These are phyloP conservation scores for cat (Felis catus) DNA, from an alignment of 2,113 vertebrate genomes.

Conservation along the genomic window F.catus_Fca126_mat1.0 CM031412.1:5018501-5019000, in stretches of 20 bases:
- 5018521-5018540: slow-evolving; percentile 17
- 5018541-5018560: not conserved
- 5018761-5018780: not conserved
- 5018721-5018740: not conserved
- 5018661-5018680: not conserved
- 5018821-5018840: not conserved
- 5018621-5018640: not conserved
- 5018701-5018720: too few species aligned
- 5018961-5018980: not conserved
- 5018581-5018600: not conserved
- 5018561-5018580: slow-evolving; percentile 26
- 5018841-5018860: not conserved
- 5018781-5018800: not conserved
- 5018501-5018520: slow-evolving; percentile 1
- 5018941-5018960: not conserved
- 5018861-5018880: not conserved
- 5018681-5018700: not conserved
- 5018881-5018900: not conserved
- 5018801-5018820: not conserved
- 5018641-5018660: too few species aligned
- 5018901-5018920: not conserved
- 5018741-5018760: not conserved
- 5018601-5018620: not conserved
- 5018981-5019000: not conserved
- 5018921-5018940: not conserved